Evolutionary conservation across 2,113 vertebrate species (phyloP), one percentile per base, ranked within the genome.

Genomic region (Pagrus major): DNA sequence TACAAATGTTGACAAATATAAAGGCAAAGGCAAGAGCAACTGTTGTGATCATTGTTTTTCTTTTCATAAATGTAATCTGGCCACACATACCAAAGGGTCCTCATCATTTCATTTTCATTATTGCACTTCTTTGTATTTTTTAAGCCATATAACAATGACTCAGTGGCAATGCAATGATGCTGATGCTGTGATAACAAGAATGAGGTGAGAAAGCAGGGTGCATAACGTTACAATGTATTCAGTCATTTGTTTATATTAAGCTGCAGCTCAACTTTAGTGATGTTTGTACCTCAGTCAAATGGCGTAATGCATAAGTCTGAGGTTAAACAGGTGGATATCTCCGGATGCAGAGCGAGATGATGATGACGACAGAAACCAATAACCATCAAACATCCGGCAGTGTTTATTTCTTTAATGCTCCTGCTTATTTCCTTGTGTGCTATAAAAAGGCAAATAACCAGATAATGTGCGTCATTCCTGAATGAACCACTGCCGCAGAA

Each of bases 401-500:
- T 6, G 18, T 41, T 27, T 64, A 23, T 25, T 80, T 55, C 31
- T 20, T 16, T 42, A 9, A 41, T 1, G 5, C 5, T 35, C 21
- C 21, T 37, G 4, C 21, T 66, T 12, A 27, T 8, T 44, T 37
- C 41, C 25, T 0, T 2, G 10, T 42, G 6, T 39, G 21, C 20
- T 67, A 76, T 15, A 70, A n/a, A 63, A 82, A 78, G 42, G 35
- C 64, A 61, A 78, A 41, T 51, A n/a, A 21, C 23, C 4, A 25
- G 31, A n/a, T 49, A 54, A 16, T 56, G 0, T 27, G 0, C 42
- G 23, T 44, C 1, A 0, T 23, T 60, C 44, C 23, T 46, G 5
- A 51, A 51, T 29, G 60, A 9, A 25, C 51, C 33, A 21, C 31
- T 16, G 29, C 5, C 5, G 18, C 59, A 44, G 25, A 51, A 35